Conservation (phyloP, 2,797 vertebrate species). For the Neosilurus mollespiculum region DNA sequence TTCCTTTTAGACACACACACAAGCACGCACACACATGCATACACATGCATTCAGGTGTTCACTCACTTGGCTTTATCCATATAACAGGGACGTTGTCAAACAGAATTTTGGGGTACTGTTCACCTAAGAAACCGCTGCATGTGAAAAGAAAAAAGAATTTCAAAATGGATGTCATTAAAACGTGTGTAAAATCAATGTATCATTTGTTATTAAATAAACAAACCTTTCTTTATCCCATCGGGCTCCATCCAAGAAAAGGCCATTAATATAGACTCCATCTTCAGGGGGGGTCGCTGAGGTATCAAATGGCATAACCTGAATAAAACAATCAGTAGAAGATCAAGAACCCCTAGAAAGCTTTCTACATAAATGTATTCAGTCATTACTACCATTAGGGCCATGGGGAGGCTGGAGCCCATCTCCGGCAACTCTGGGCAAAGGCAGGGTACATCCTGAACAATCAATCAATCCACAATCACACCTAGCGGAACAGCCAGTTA, state of each 20-base stretch:
- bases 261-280: conserved; percentile 88
- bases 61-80: conserved; percentile 95
- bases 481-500: too few relatives aligned
- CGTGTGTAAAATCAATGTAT: background rate
- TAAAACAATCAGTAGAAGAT: conserved; percentile 6
- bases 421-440: too few relatives aligned
- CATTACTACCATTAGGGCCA: too few relatives aligned
- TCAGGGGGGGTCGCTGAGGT: conserved; percentile 75
- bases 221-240: conserved; percentile 87
- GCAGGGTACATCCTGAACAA: too few relatives aligned
- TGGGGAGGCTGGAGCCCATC: too few relatives aligned
- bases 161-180: background rate
- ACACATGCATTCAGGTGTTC: background rate
- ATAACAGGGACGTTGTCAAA: conserved; percentile 91
- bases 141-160: conserved; percentile 13
- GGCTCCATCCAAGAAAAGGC: conserved; percentile 91
- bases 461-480: too few relatives aligned
- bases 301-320: conserved; percentile 82
- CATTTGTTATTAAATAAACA: conserved; percentile 5
- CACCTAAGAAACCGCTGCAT: conserved; percentile 82
- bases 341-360: background rate
- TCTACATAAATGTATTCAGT: background rate
- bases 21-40: too few relatives aligned
- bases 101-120: conserved; percentile 87
- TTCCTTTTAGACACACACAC: too few relatives aligned